Base-by-base conservation (phyloP, 2,113 vertebrate genomes). In the Heteronetta atricapilla region DNA sequence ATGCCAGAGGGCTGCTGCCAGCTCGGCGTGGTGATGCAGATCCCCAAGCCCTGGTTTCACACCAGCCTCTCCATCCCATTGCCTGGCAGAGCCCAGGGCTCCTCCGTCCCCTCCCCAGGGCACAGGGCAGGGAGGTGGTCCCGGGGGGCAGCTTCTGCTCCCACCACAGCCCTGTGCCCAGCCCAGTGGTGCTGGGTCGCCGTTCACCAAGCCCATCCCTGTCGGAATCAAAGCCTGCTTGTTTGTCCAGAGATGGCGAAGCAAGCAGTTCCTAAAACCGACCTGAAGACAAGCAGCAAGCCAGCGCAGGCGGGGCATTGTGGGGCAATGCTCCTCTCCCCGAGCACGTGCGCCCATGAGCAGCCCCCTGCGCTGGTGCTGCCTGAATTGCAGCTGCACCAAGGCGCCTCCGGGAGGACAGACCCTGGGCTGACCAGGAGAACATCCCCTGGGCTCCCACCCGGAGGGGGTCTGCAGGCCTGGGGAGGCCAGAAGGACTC, bases 11-110 rank as follows among this genome's bases (percentile, higher is more conserved):
- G 50, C 50, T 25, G 95, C 96, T 93, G 85, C 93, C 86, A 25
- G 44, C 21, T 81, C 13, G 4, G 19, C 0, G 2, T 48, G 59
- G 25, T 23, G 38, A 46, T 0, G 0, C 33, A 2, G 7, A 21
- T 66, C 28, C 74, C 40, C 50, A 52, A 13, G 50, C 50, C 23
- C 13, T 2, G 3, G 5, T 9, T 62, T 50, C 82, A 44, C 23
- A 4, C 4, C 1, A 1, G 15, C 23, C 8, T 36, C 28, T 70
- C 64, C 38, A 53, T 89, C 44, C 38, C 4, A 12, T 33, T 28
- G 42, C 33, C 28, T 0, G 0, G 36, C 8, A 40, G 68, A 28
- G 3, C 40, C 13, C 13, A 1, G 42, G 1, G 25, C 25, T 52
- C 36, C 58, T 31, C 36, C 63, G n/a, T 1, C 8, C 21, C 42